A percentile compares a stretch with the other conserved stretches of the same genome.
phyloP scores from a whole-genome alignment of 1,140 invertebrate species.

The Scaptodrosophila lebanonensis region DNA sequence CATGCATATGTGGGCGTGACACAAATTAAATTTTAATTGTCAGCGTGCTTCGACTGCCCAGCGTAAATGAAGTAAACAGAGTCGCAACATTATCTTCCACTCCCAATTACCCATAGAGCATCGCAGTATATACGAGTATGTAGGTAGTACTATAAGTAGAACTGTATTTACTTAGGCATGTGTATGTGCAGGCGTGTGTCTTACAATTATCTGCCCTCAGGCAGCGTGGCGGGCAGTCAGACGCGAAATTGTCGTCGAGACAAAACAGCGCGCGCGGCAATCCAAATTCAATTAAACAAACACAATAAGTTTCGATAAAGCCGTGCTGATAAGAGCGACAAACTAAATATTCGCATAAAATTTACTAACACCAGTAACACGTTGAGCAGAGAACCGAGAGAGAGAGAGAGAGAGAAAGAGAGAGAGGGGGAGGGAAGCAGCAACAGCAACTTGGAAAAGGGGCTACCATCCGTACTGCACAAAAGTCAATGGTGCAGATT shows the following conservation, averaged over 20 bases:
- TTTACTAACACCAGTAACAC: conserved; percentile 56
- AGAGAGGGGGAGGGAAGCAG: conserved; percentile 6
- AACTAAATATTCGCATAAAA: conserved; percentile 76
- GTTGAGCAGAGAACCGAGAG: background rate
- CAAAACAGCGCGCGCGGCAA: conserved; percentile 44
- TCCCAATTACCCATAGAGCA: conserved; percentile 55
- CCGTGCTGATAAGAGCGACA: conserved; percentile 60
- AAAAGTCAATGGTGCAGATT: conserved; percentile 77
- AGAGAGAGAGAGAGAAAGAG: background rate
- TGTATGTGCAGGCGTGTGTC: too few species aligned
- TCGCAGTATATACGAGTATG: conserved; percentile 4
- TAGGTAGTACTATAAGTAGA: too few species aligned
- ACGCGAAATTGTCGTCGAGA: conserved; percentile 69
- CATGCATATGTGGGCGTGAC: background rate
- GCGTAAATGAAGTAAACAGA: conserved; percentile 72
- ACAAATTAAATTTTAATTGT: conserved; percentile 67
- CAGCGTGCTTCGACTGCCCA: conserved; percentile 19
- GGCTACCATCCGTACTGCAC: conserved; percentile 20
- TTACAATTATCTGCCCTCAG: conserved; percentile 48
- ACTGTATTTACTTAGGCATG: too few species aligned
- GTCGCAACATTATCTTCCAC: conserved; percentile 62
- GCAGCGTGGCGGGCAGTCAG: conserved; percentile 49
- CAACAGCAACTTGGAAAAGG: conserved; percentile 26
- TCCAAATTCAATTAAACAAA: conserved; percentile 78
- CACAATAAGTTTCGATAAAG: conserved; percentile 77